These are phyloP conservation scores for Jacana jacana DNA, from an alignment of 2,113 vertebrate species.

Conservation along the genomic window DNA sequence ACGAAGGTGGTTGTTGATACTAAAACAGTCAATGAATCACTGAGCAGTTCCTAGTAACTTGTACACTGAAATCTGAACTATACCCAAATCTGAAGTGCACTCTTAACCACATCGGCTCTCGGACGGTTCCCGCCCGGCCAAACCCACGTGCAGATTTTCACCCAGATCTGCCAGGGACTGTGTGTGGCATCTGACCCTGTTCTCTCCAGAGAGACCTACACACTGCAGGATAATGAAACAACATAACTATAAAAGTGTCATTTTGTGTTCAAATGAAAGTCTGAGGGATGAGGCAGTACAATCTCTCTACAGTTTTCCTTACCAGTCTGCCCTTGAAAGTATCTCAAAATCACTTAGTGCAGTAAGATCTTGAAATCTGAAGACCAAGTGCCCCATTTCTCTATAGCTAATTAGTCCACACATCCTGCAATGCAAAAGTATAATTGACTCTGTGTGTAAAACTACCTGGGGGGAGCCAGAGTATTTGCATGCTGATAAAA, in stretches of 20 bases:
- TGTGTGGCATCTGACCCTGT: not conserved
- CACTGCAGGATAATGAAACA: not conserved
- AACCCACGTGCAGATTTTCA: not conserved
- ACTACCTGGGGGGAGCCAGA: constrained; percentile 22
- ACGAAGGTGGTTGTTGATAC: not conserved
- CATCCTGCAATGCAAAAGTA: constrained; percentile 23
- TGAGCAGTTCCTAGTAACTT: not conserved
- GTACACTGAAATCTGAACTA: not conserved
- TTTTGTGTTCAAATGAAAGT: not conserved
- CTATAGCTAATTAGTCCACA: constrained; percentile 3
- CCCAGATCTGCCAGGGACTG: not conserved
- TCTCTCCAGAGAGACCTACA: not conserved
- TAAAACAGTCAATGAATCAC: not conserved
- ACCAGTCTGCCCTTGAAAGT: constrained; percentile 9
- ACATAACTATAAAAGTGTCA: not conserved
- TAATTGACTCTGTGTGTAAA: constrained; percentile 49
- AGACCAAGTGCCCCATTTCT: constrained; percentile 24
- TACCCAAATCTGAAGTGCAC: not conserved
- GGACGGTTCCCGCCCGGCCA: not conserved
- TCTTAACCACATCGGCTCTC: not conserved
- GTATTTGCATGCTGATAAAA: constrained; percentile 45
- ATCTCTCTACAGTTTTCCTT: not conserved
- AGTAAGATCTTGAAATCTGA: constrained; percentile 36
- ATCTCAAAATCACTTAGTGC: constrained; percentile 22
- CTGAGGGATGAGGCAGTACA: not conserved